Conservation (phyloP, 92 coral and sea anemone species). For the Meandrina meandrites region DNA sequence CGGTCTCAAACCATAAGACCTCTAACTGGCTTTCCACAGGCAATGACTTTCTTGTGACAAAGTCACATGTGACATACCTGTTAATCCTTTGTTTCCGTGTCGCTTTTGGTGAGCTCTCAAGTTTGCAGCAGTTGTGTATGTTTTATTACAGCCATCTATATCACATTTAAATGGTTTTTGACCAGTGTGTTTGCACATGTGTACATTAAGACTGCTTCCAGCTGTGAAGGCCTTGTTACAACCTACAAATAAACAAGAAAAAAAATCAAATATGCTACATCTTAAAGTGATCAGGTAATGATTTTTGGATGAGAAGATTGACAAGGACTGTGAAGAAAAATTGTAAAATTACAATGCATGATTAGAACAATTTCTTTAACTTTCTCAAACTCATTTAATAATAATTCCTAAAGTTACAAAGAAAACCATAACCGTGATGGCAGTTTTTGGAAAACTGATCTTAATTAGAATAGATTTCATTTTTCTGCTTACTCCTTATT, state of each 20-base stretch:
- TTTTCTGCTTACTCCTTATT: too few species aligned
- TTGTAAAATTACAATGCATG: too few species aligned
- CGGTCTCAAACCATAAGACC: too few species aligned
- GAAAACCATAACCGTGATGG: too few species aligned
- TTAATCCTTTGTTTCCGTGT: slow-evolving; percentile 65
- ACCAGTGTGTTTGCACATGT: slow-evolving; percentile 95
- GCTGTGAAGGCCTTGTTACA: slow-evolving; percentile 96
- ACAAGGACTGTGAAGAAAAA: background rate
- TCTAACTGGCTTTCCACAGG: too few species aligned
- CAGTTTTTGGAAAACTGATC: too few species aligned
- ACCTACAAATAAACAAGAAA: slow-evolving; percentile 34
- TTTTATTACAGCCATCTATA: slow-evolving; percentile 87
- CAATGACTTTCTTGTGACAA: too few species aligned
- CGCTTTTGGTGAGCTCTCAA: slow-evolving; percentile 92
- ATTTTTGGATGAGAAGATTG: background rate
- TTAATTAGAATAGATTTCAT: too few species aligned
- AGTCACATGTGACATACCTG: background rate
- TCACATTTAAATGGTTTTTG: slow-evolving; percentile 92
- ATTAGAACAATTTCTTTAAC: too few species aligned
- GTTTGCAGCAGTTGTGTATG: slow-evolving; percentile 96
- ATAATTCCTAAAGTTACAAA: too few species aligned
- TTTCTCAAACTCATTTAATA: too few species aligned
- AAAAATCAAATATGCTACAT: background rate
- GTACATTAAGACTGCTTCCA: slow-evolving; percentile 94
- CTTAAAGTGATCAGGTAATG: background rate